These are phyloP conservation scores for Drosophila navojoa DNA, from an alignment of 1,140 invertebrate genomes.

Conservation along the genomic window DNA sequence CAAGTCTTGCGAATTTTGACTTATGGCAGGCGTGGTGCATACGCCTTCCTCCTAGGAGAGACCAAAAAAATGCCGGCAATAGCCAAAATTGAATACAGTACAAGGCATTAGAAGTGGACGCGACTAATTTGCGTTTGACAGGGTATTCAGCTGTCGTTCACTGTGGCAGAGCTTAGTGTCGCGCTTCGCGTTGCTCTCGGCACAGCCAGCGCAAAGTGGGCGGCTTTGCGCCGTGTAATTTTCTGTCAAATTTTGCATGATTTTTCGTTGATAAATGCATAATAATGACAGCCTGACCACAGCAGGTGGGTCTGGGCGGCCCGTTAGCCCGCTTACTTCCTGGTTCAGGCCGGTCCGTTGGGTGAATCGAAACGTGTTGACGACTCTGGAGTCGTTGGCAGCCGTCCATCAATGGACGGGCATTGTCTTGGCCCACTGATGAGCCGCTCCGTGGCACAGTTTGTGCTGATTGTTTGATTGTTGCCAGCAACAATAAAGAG, in stretches of 20 bases:
- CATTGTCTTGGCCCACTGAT: conserved; percentile 16
- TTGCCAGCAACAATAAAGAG: conserved; percentile 3
- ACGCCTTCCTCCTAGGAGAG: conserved; percentile 8
- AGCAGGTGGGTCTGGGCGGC: conserved; percentile 6
- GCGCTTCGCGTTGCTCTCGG: conserved; percentile 1
- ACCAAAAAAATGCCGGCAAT: background rate
- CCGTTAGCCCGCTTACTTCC: conserved; percentile 23
- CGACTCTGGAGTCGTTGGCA: conserved; percentile 12
- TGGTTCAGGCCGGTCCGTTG: conserved; percentile 18
- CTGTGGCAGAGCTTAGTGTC: background rate
- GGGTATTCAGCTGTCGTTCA: conserved; percentile 1
- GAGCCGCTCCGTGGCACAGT: conserved; percentile 9
- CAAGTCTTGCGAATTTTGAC: conserved; percentile 12
- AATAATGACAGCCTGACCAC: conserved; percentile 26
- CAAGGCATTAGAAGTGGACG: background rate
- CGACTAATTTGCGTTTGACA: background rate
- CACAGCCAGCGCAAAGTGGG: conserved; percentile 18
- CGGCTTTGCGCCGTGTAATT: conserved; percentile 31
- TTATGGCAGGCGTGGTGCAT: conserved; percentile 19
- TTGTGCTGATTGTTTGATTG: conserved; percentile 12
- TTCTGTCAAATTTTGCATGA: conserved; percentile 37
- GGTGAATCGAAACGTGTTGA: background rate
- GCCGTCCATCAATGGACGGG: conserved; percentile 19
- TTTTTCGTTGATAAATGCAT: conserved; percentile 41
- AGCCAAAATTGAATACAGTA: background rate